These are phyloP conservation scores for Epistrophe eligans DNA, from an alignment of 2,888 invertebrate species.

Conservation along the genomic window DNA sequence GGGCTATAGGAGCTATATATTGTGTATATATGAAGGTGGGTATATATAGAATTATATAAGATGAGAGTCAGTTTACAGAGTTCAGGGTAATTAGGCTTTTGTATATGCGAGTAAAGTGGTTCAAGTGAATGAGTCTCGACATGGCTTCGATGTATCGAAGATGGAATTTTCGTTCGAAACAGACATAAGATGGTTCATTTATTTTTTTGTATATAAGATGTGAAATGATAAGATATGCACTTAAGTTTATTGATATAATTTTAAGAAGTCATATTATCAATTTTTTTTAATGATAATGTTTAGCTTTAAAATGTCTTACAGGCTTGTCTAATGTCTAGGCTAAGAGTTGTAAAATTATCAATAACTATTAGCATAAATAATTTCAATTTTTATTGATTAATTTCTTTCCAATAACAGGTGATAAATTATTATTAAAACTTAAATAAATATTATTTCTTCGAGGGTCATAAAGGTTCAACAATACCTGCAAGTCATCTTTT, in stretches of 20 bases:
- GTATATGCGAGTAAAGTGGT: conserved; percentile 1
- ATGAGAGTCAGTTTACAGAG: background rate
- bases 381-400: too few species aligned
- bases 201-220: background rate
- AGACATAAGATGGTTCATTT: conserved; percentile 23
- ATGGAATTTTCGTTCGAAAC: background rate
- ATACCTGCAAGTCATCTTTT: too few species aligned
- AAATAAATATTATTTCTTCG: too few species aligned
- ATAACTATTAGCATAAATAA: too few species aligned
- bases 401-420: too few species aligned
- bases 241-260: conserved; percentile 9
- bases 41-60: background rate
- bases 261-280: background rate
- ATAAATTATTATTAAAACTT: too few species aligned
- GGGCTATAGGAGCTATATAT: background rate
- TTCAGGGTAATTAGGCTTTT: conserved; percentile 38
- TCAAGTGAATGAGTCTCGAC: background rate
- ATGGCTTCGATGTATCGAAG: conserved; percentile 1
- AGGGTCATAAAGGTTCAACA: too few species aligned
- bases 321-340: too few species aligned
- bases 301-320: too few species aligned
- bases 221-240: background rate
- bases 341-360: too few species aligned
- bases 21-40: background rate
- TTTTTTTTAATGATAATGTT: background rate